Percentiles rank a stretch among this genome's conserved stretches.
These are phyloP conservation scores for Uropsilus gracilis DNA, from an alignment of 2,113 vertebrate genomes.

Conservation along the genomic window DNA sequence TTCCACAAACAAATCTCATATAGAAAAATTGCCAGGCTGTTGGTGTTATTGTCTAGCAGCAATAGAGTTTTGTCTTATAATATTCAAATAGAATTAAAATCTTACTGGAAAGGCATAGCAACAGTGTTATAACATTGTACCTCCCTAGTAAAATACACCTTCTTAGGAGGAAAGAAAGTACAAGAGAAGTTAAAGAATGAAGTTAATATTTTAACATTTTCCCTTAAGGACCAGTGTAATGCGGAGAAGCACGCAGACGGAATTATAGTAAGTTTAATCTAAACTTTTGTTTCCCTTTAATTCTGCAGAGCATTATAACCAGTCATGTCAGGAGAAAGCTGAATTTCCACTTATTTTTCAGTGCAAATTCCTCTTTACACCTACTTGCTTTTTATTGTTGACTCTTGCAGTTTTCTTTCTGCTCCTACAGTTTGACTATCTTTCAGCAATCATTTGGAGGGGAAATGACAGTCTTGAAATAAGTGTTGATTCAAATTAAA, in stretches of 20 bases:
- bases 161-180: constrained; percentile 50
- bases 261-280: constrained; percentile 98
- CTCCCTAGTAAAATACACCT: constrained; percentile 26
- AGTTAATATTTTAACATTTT: constrained; percentile 92
- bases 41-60: neutral
- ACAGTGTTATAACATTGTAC: neutral
- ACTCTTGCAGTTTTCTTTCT: constrained; percentile 78
- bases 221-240: constrained; percentile 99
- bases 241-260: constrained; percentile 99
- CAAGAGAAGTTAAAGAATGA: constrained; percentile 75
- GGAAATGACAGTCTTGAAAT: constrained; percentile 59
- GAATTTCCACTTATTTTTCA: constrained; percentile 84
- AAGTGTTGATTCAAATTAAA: constrained; percentile 46
- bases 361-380: constrained; percentile 77
- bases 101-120: neutral
- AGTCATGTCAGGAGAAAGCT: constrained; percentile 85
- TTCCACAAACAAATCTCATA: neutral
- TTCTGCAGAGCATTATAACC: constrained; percentile 86
- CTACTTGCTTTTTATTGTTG: constrained; percentile 81
- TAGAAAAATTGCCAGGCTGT: neutral
- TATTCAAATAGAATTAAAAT: neutral
- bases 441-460: constrained; percentile 83
- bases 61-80: neutral
- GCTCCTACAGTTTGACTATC: constrained; percentile 80
- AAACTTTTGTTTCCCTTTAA: constrained; percentile 85